Base-by-base conservation (phyloP, 2,888 invertebrate species). In the Orthosia incerta region DNA sequence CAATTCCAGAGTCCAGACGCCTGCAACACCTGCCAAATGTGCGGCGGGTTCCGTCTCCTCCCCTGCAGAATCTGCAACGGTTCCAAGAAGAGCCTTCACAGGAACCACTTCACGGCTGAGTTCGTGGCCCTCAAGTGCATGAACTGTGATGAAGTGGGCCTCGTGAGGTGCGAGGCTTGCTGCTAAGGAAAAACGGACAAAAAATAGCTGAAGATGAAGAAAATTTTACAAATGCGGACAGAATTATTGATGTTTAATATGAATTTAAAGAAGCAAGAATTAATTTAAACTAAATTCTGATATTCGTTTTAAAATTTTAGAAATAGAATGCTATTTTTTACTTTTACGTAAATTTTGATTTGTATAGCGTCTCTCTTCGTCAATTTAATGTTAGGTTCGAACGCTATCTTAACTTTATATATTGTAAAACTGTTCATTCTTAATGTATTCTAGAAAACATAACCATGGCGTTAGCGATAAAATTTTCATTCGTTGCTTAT, bases 91-190 rank as follows among this genome's bases (percentile, higher is more conserved):
- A 99, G 99, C 23, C 97, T 99, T 65, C 98, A 99, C 92, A 97
- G 99, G 87, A 99, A 99, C 96, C 98, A 99, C 92, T 99, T 99
- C 95, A 99, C 99, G 0, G 98, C 98, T 53, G 99, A 99, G 95
- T 98, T 99, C 92, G 98, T 99, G 78, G 99, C 99, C 26, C 97
- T 99, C 87, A 98, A 98, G 90, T 99, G 99, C 94, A 99, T 99
- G 98, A 98, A 98, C 93, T 99, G 99, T 94, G 99, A 99, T 92
- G 99, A 99, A 94, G 99, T 99, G 72, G 99, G 99, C 62, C 97
- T 99, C 64, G 98, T 99, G 56, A 97, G 98, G 88, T 99, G 99
- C 94, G 98, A 98, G 87, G 97, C 97, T 82, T 99, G 99, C 95
- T 98, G 93, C 76, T 96, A 92, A 89, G 74, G 48, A 2, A 18